A percentile compares a stretch with the other conserved stretches of the same genome.
Evolutionary conservation across 2,888 invertebrate genomes (phyloP).

Genomic region (Oligia strigilis): DNA sequence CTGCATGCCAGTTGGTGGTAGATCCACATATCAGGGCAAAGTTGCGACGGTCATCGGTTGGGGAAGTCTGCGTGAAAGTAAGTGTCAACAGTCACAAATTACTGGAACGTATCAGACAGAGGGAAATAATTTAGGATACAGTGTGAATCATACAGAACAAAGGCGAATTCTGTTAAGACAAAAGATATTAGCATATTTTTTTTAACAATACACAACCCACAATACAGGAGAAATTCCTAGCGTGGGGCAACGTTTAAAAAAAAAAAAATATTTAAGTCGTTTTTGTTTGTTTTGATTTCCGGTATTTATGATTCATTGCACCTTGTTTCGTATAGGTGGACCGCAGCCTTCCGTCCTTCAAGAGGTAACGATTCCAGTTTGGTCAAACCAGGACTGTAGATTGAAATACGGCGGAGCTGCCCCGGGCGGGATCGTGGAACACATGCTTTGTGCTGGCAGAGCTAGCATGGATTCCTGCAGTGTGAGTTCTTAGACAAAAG

Average conservation of each 20-base stretch:
- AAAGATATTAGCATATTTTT: constrained; percentile 28
- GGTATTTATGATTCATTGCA: constrained; percentile 11
- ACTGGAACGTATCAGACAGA: background rate
- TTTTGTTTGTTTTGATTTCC: constrained; percentile 23
- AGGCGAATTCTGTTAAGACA: constrained; percentile 15
- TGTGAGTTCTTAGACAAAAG: constrained; percentile 87
- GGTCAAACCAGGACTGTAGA: constrained; percentile 95
- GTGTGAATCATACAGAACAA: constrained; percentile 23
- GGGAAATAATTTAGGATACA: constrained; percentile 10
- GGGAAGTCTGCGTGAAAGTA: constrained; percentile 95
- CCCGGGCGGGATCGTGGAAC: constrained; percentile 97
- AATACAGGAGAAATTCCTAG: no score
- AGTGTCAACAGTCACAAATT: constrained; percentile 73
- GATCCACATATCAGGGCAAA: constrained; percentile 92
- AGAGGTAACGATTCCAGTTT: constrained; percentile 96
- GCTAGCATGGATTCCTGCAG: constrained; percentile 97
- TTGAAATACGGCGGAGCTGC: constrained; percentile 95
- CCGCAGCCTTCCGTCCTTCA: constrained; percentile 95
- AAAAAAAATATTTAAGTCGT: constrained; percentile 2
- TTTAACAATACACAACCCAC: constrained; percentile 5
- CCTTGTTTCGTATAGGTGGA: constrained; percentile 90
- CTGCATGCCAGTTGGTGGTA: constrained; percentile 92
- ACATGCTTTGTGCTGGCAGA: constrained; percentile 96
- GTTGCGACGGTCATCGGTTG: constrained; percentile 96
- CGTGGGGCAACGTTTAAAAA: no score